phyloP scores from a whole-genome alignment of 2,113 vertebrate genomes.

The Rhinoderma darwinii region DNA sequence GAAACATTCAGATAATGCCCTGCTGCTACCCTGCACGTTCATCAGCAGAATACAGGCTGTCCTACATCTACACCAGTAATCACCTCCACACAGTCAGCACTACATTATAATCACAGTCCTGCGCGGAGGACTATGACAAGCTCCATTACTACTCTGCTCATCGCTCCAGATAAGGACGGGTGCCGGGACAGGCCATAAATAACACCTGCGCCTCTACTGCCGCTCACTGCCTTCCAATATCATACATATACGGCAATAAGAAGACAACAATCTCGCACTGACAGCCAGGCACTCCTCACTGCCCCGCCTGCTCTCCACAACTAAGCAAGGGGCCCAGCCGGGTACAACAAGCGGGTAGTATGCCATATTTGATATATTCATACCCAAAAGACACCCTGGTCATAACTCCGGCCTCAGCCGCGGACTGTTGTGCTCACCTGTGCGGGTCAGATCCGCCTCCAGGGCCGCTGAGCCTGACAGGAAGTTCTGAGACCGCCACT shows the following conservation, averaged over 20 bases:
- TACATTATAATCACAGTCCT: no score
- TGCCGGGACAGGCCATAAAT: slow-evolving; percentile 4
- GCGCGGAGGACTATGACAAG: not conserved
- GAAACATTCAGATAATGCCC: no score
- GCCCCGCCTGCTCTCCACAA: not conserved
- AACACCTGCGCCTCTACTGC: not conserved
- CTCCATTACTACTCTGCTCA: not conserved
- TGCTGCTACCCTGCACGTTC: no score
- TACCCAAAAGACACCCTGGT: not conserved
- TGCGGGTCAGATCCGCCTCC: slow-evolving; percentile 48
- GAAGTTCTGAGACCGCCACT: slow-evolving; percentile 50
- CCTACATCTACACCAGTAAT: no score
- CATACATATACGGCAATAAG: not conserved
- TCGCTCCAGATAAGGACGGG: not conserved
- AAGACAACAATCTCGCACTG: not conserved
- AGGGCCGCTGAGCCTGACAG: slow-evolving; percentile 51
- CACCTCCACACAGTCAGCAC: no score
- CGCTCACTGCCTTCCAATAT: not conserved
- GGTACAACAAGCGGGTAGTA: not conserved
- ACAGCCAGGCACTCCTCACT: slow-evolving; percentile 25
- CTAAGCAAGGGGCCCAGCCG: not conserved
- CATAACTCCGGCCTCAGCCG: not conserved
- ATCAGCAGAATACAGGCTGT: no score
- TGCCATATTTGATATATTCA: not conserved
- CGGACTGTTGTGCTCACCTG: slow-evolving; percentile 14